A percentile compares a stretch with the other conserved stretches of the same genome.
Evolutionary conservation across 1,140 invertebrate species (phyloP).

Genomic region (Cotesia chilonis): DNA sequence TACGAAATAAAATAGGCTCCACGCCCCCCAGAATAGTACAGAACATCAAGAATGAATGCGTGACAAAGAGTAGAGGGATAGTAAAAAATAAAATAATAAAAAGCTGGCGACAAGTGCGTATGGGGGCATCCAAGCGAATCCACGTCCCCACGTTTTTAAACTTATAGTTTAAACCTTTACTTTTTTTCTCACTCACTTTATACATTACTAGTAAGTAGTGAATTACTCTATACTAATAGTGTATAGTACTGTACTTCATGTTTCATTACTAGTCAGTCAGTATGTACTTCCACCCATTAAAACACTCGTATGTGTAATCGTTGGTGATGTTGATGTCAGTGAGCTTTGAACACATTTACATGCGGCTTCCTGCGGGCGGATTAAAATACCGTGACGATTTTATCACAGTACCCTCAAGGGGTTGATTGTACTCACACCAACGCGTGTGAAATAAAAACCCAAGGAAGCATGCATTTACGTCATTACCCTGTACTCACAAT

Average conservation of each 20-base stretch:
- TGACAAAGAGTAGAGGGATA: not conserved
- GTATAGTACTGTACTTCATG: too few species aligned
- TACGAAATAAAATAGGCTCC: slow-evolving; percentile 39
- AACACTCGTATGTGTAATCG: not conserved
- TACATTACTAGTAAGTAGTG: too few species aligned
- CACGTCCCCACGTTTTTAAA: slow-evolving; percentile 11
- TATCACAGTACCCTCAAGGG: slow-evolving; percentile 54
- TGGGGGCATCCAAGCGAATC: slow-evolving; percentile 14
- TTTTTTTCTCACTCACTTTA: slow-evolving; percentile 6
- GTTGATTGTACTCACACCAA: slow-evolving; percentile 41
- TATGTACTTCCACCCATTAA: not conserved
- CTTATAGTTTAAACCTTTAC: slow-evolving; percentile 1
- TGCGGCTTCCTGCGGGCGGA: slow-evolving; percentile 58
- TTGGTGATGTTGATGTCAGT: too few species aligned
- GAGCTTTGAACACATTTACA: slow-evolving; percentile 52
- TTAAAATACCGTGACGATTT: slow-evolving; percentile 59
- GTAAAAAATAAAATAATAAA: not conserved
- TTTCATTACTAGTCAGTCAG: too few species aligned
- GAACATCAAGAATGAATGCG: not conserved
- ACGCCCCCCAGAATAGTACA: slow-evolving; percentile 20
- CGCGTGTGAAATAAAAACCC: not conserved
- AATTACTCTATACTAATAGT: too few species aligned
- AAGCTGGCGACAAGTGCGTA: slow-evolving; percentile 33
- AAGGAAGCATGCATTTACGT: too few species aligned
- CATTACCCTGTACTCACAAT: too few species aligned